phyloP scores from a whole-genome alignment of 1,140 invertebrate genomes.

The Ectropis grisescens region DNA sequence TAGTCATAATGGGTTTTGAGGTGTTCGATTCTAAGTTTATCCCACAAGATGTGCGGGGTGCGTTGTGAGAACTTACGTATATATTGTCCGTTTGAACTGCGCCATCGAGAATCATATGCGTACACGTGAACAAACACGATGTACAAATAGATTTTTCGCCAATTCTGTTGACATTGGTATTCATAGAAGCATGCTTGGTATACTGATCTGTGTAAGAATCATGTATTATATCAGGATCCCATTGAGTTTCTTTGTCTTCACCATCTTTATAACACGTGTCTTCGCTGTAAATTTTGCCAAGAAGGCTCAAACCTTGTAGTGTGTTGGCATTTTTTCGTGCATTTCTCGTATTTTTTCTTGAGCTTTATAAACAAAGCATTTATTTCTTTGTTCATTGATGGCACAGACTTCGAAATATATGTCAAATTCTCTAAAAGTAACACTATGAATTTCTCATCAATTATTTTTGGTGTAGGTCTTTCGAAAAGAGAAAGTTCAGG shows the following conservation, averaged over 20 bases:
- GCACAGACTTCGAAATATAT: conserved; percentile 29
- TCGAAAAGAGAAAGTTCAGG: conserved; percentile 7
- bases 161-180: too few species aligned
- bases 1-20: too few species aligned
- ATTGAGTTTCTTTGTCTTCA: conserved; percentile 2
- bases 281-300: conserved; percentile 40
- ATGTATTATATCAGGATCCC: too few species aligned
- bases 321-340: conserved; percentile 14
- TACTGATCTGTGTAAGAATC: too few species aligned
- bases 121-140: too few species aligned
- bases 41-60: too few species aligned
- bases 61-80: too few species aligned
- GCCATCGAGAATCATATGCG: too few species aligned
- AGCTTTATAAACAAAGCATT: conserved; percentile 32
- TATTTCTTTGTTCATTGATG: conserved; percentile 39
- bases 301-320: conserved; percentile 24
- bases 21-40: too few species aligned
- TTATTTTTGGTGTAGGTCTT: conserved; percentile 17
- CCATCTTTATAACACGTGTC: conserved; percentile 3
- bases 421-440: conserved; percentile 39
- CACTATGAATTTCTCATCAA: conserved; percentile 43
- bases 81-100: too few species aligned
- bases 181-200: too few species aligned
- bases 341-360: conserved; percentile 30
- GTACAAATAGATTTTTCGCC: too few species aligned